A percentile compares a stretch with the other conserved stretches of the same genome.
These are phyloP conservation scores for Myxocyprinus asiaticus DNA, from an alignment of 2,113 vertebrate genomes.

Conservation along the genomic window DNA sequence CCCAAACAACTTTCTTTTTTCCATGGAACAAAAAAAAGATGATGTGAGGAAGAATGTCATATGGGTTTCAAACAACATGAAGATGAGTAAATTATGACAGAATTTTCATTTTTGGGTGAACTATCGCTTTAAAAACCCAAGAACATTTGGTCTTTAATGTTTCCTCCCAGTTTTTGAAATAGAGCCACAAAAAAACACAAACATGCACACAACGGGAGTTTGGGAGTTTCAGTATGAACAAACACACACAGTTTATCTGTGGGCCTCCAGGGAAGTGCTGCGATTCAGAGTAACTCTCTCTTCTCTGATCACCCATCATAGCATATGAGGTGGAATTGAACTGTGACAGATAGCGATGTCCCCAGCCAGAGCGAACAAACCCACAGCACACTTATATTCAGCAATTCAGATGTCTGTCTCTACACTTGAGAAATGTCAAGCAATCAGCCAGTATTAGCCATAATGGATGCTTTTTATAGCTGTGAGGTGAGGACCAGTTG, in stretches of 20 bases:
- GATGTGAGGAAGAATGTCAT: too few species aligned
- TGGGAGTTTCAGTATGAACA: background rate
- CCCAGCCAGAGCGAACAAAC: constrained; percentile 30
- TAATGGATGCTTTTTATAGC: constrained; percentile 43
- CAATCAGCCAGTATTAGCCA: constrained; percentile 60
- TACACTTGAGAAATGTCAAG: constrained; percentile 52
- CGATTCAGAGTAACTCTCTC: background rate
- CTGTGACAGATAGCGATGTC: constrained; percentile 43
- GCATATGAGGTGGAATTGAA: constrained; percentile 29
- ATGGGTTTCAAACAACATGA: too few species aligned
- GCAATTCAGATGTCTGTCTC: constrained; percentile 49
- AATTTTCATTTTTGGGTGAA: too few species aligned
- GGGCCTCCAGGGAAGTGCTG: background rate
- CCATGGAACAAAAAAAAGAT: too few species aligned
- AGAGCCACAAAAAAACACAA: background rate
- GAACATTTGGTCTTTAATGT: background rate
- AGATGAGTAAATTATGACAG: too few species aligned
- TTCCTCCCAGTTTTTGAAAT: background rate
- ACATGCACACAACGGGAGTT: constrained; percentile 5
- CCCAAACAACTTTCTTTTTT: too few species aligned
- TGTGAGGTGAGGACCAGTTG: background rate
- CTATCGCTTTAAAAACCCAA: background rate
- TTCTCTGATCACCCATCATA: background rate
- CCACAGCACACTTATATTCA: constrained; percentile 47
- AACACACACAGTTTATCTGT: background rate